A percentile compares a stretch with the other conserved stretches of the same genome.
Evolutionary conservation across 2,888 invertebrate genomes (phyloP).

Genomic region (Erebia ligea): DNA sequence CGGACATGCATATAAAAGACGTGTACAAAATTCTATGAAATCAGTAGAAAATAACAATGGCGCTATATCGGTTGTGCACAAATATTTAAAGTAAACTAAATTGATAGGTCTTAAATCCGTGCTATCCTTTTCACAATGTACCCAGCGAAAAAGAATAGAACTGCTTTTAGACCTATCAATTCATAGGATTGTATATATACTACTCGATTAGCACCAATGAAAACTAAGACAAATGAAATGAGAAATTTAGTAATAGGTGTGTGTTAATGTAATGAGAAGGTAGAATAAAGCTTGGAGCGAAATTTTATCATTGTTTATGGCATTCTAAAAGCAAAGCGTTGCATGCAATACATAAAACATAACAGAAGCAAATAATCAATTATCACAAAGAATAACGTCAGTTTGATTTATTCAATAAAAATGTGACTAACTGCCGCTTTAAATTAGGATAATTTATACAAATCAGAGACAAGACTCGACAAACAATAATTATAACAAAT

Average conservation of each 20-base stretch:
- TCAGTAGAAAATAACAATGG: conserved; percentile 69
- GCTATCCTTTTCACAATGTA: not conserved
- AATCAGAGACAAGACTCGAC: conserved; percentile 78
- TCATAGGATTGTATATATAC: not conserved
- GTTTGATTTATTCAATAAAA: conserved; percentile 39
- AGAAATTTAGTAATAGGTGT: not conserved
- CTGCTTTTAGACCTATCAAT: not conserved
- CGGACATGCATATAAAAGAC: conserved; percentile 56
- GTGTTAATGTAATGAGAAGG: conserved; percentile 16
- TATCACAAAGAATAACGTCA: conserved; percentile 41
- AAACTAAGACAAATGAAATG: conserved; percentile 14
- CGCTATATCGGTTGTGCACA: not conserved
- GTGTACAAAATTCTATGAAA: conserved; percentile 81
- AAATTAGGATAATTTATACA: conserved; percentile 31
- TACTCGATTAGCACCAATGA: not conserved
- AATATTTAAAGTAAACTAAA: not conserved
- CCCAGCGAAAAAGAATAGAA: not conserved
- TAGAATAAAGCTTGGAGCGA: conserved; percentile 34
- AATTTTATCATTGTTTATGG: conserved; percentile 32
- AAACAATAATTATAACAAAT: conserved; percentile 55
- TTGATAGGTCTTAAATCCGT: not conserved
- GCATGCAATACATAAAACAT: conserved; percentile 49
- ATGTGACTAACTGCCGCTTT: conserved; percentile 29
- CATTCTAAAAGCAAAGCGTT: conserved; percentile 46
- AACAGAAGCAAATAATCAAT: conserved; percentile 31